Conservation (phyloP, 1,140 invertebrate species). For the Scaptomyza hsui region DNA sequence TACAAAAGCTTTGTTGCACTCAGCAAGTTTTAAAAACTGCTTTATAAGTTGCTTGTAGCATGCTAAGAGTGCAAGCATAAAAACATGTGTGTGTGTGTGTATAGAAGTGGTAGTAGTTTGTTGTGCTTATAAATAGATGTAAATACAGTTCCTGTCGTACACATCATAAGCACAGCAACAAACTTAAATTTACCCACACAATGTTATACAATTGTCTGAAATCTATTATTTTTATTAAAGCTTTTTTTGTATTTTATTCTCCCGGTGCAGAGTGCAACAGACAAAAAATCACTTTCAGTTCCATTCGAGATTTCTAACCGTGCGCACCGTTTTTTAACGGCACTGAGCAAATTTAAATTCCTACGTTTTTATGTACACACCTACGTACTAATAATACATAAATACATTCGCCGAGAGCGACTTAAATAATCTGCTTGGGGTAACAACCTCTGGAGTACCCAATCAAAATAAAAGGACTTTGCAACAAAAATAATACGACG, state of each 20-base stretch:
- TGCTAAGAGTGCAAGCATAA: background rate
- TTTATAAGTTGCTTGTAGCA: constrained; percentile 9
- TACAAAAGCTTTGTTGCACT: constrained; percentile 2
- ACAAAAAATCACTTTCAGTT: constrained; percentile 52
- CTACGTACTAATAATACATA: background rate
- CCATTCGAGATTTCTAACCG: constrained; percentile 54
- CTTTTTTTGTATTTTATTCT: constrained; percentile 59
- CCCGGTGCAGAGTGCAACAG: constrained; percentile 33
- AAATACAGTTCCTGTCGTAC: constrained; percentile 13
- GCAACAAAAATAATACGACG: background rate
- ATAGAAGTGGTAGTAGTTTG: background rate
- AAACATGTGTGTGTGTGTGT: background rate
- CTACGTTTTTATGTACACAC: background rate
- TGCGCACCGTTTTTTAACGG: constrained; percentile 24
- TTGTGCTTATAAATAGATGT: background rate
- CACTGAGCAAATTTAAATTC: constrained; percentile 6
- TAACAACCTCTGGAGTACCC: background rate
- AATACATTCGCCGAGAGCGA: background rate
- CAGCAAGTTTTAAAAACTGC: constrained; percentile 2
- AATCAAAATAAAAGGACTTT: background rate
- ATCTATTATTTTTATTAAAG: constrained; percentile 62
- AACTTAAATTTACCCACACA: constrained; percentile 15
- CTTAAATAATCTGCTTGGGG: background rate
- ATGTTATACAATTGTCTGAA: constrained; percentile 50
- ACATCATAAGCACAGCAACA: constrained; percentile 12